Evolutionary conservation across 2,797 vertebrate genomes (phyloP), one percentile per base, ranked within the genome.

Genomic region (Malacoraja senta): DNA sequence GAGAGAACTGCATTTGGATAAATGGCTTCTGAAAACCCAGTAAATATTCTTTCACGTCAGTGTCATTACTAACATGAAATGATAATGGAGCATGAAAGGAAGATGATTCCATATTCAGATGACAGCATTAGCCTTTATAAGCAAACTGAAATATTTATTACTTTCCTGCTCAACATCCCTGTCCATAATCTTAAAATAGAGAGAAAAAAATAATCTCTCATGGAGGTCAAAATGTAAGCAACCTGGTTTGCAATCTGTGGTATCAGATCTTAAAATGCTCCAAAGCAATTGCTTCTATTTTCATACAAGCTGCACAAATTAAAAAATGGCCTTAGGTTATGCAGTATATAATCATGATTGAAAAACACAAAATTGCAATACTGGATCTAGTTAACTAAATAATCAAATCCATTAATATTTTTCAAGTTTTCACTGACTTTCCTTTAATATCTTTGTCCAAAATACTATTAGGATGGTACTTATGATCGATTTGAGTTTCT

Each of bases 401-500:
- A 99, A 99, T 98, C 98, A 98, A 97, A 98, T 98, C 98, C 97
- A 98, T 99, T 98, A 96, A 98, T 98, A 98, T 97, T 97, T 97
- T 97, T 98, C 97, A 97, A 98, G 98, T 97, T 96, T 96, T 96
- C 96, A 96, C 96, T 97, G 97, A 97, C 96, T 96, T 96, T 95
- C 97, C 97, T 97, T 97, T 98, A 97, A 97, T 98, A 98, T 97
- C 98, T 96, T 95, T 95, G 95, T 96, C 95, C 95, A 94, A 94
- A 94, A 94, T 15, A 68, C 95, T 61, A 74, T 32, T 72, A 91
- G 35, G 65, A 72, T 65, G 71, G 38, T 58, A 76, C 71, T 58
- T 7, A 35, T 74, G 72, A 74, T 76, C 38, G 35, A 92, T 53
- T 29, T 92, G 90, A 92, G 90, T 76, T 74, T 44, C 38, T 44